Conservation (phyloP, 2,113 vertebrate species). For the Myotis davidii region DNA sequence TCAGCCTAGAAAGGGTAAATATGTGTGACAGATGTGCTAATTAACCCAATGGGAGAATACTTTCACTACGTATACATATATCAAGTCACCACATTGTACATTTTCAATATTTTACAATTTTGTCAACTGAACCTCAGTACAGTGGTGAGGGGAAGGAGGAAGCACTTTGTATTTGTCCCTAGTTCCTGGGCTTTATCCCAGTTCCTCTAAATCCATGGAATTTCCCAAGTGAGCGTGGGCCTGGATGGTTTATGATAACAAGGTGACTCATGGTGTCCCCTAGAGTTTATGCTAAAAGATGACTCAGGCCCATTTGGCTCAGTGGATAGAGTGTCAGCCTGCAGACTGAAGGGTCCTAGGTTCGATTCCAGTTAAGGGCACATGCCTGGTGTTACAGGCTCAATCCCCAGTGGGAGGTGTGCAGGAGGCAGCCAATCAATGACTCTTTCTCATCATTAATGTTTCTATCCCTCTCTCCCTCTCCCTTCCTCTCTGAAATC, state of each 20-base stretch:
- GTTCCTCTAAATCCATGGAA: background rate
- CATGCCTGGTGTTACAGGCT: too few species aligned
- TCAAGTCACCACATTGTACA: background rate
- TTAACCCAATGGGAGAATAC: background rate
- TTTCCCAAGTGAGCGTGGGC: background rate
- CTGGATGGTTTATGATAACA: constrained; percentile 5
- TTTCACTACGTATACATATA: background rate
- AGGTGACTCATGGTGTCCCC: constrained; percentile 23
- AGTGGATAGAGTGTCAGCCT: too few species aligned
- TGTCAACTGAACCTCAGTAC: background rate
- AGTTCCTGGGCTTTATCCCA: background rate
- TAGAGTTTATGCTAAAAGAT: background rate
- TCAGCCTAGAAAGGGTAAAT: background rate
- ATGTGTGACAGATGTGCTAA: too few species aligned
- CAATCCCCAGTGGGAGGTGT: too few species aligned
- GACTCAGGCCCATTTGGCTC: background rate
- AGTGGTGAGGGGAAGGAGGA: background rate
- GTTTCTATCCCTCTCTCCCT: too few species aligned
- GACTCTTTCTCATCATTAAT: too few species aligned
- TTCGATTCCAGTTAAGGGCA: too few species aligned
- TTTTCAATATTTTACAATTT: background rate
- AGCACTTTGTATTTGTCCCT: background rate
- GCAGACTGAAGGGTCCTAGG: too few species aligned
- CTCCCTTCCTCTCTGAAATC: too few species aligned
- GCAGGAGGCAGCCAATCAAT: too few species aligned